Conservation (phyloP, 2,797 vertebrate genomes). For the Heliangelus exortis region DNA sequence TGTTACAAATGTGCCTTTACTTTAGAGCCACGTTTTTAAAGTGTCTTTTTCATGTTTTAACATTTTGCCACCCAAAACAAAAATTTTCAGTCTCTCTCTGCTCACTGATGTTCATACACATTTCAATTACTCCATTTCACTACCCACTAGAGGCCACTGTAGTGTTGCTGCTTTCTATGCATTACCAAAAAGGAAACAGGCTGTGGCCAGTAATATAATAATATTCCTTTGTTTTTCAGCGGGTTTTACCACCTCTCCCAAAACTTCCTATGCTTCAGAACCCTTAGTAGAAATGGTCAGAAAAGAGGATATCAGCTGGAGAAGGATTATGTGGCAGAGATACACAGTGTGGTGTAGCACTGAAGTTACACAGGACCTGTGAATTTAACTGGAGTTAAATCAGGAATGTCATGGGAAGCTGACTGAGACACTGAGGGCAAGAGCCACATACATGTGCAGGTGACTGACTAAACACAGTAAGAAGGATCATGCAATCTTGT, state of each 20-base stretch:
- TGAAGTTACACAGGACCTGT: neutral
- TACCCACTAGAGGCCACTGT: constrained; percentile 24
- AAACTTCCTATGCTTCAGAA: neutral
- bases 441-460: neutral
- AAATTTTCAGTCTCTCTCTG: neutral
- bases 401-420: neutral
- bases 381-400: neutral
- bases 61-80: neutral
- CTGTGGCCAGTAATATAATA: neutral
- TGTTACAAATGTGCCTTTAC: neutral
- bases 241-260: neutral
- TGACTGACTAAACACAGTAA: neutral
- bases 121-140: neutral
- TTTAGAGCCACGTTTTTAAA: neutral
- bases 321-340: neutral
- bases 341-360: fast-evolving
- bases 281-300: neutral
- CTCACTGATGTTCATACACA: fast-evolving
- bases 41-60: neutral
- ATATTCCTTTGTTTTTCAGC: neutral
- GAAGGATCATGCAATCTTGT: neutral
- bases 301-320: neutral
- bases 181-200: neutral
- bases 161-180: neutral
- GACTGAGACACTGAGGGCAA: neutral